Conservation (phyloP, 2,888 invertebrate genomes). For the Entomobrya multifasciata region DNA sequence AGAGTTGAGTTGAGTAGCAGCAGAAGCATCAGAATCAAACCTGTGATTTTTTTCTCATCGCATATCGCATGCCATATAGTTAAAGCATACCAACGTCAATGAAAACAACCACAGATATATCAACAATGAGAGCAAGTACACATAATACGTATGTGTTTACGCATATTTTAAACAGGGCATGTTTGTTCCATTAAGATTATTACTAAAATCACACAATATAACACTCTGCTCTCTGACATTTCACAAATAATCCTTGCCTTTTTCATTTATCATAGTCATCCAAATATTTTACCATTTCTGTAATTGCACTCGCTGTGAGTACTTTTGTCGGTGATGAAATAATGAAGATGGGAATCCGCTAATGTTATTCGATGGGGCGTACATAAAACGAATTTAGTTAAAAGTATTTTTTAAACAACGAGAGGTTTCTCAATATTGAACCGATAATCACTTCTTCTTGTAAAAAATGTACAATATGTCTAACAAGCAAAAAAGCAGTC, state of each 20-base stretch:
- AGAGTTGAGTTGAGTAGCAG: too few relatives aligned
- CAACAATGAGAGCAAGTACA: too few relatives aligned
- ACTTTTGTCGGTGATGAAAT: not conserved
- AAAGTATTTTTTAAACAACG: conserved; percentile 1
- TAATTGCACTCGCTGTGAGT: not conserved
- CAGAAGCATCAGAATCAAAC: conserved; percentile 32
- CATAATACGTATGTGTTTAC: not conserved
- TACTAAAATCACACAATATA: not conserved
- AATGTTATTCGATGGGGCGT: conserved; percentile 24
- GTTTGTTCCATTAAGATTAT: conserved; percentile 41
- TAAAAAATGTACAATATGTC: not conserved
- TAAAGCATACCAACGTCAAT: too few relatives aligned
- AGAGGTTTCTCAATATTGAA: conserved; percentile 2
- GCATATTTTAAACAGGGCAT: conserved; percentile 14
- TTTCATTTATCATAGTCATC: conserved; percentile 11
- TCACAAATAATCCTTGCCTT: conserved; percentile 49
- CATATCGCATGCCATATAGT: too few relatives aligned
- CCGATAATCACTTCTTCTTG: not conserved
- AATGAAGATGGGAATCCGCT: conserved; percentile 8
- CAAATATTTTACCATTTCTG: conserved; percentile 29
- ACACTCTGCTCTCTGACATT: conserved; percentile 19
- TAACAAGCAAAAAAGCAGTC: conserved; percentile 40
- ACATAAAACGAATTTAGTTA: conserved; percentile 22
- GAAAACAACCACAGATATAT: too few relatives aligned
- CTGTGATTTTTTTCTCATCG: conserved; percentile 52